Base-by-base conservation (phyloP, 1,140 invertebrate genomes). In the Bombus ignitus region DNA sequence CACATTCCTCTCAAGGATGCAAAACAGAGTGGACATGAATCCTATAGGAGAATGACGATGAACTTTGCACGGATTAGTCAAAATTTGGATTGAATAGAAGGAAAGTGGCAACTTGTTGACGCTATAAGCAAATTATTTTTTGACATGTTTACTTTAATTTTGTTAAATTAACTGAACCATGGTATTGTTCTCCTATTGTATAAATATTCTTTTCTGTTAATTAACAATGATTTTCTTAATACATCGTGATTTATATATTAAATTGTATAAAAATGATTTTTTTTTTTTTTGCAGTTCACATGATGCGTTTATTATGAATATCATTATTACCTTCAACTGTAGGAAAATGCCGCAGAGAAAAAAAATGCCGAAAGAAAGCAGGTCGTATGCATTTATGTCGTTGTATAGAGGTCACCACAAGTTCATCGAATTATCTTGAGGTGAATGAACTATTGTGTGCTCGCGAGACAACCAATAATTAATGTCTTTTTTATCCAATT, bases 1-100 rank as follows among this genome's bases (percentile, higher is more conserved):
- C 39, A 44, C 13, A 66, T 59, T 62, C 37, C 71, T 79, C 79
- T 89, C 88, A 90, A 90, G 82, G 86, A 90, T 90, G 65, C 86
- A 77, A 72, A 25, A 82, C 73, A 79, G 62, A 89, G 62, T 66
- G 28, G 37, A 62, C 53, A 59, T 39, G 18, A 32, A 53, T 81
- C 8, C 44, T 37, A 22, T 3, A 25, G 25, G 47, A 9, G 79
- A 87, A 89, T 87, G 57, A 15, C 59, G 71, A 85, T 66, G 57
- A 85, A 87, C 57, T 71, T 85, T 47, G 47, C 25, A n/a, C 37
- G n/a, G 53, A 83, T 89, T 84, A 76, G 47, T 72, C 35, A 77
- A 89, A 47, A 83, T 75, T 68, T 79, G 72, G 65, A 83, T 57
- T 18, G 18, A 22, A 68, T 87, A 37, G 65, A 83, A 42, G 0